These are phyloP conservation scores for Spicauda simplicius DNA, from an alignment of 2,888 invertebrate species.

Conservation along the genomic window DNA sequence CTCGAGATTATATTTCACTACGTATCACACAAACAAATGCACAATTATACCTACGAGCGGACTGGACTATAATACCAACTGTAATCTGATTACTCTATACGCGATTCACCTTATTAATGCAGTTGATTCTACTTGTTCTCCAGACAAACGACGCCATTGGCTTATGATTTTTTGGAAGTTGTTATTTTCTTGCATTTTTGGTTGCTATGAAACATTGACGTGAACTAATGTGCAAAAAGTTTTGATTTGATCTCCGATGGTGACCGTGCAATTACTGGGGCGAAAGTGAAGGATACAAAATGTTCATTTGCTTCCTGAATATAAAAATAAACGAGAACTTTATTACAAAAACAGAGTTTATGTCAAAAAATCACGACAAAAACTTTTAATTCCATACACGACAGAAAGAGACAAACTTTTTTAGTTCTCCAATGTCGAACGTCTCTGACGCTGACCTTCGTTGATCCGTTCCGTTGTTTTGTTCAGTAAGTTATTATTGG, in stretches of 20 bases:
- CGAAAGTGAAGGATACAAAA: neutral
- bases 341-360: neutral
- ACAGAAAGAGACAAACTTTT: neutral
- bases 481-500: no score
- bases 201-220: constrained; percentile 51
- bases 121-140: constrained; percentile 63
- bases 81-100: constrained; percentile 45
- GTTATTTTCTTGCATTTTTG: constrained; percentile 72
- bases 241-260: constrained; percentile 42
- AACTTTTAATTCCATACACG: neutral
- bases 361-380: neutral
- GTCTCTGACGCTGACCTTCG: no score
- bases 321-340: neutral
- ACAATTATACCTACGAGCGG: constrained; percentile 43
- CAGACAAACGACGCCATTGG: constrained; percentile 77
- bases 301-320: neutral
- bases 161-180: constrained; percentile 75
- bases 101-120: constrained; percentile 63
- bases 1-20: constrained; percentile 43
- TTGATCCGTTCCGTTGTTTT: neutral
- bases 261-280: neutral
- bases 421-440: neutral
- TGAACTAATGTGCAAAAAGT: constrained; percentile 55
- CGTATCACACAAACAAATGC: constrained; percentile 32
- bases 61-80: constrained; percentile 8